Conservation (phyloP, 2,888 invertebrate species). For the Oligia fasciuncula region DNA sequence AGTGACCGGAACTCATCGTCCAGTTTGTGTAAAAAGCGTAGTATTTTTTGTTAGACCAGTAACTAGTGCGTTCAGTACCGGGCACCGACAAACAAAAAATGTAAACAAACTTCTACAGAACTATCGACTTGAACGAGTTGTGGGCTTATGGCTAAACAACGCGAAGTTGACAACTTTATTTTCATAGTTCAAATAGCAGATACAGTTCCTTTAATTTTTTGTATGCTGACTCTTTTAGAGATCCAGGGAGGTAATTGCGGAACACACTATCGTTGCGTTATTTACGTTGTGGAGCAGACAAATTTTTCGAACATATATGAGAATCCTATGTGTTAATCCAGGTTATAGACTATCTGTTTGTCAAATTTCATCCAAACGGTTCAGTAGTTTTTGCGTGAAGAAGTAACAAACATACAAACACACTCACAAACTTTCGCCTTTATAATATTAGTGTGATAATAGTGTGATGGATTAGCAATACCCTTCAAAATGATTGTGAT, state of each 20-base stretch:
- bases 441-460: too few species aligned
- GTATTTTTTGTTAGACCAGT: conserved; percentile 48
- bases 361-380: too few species aligned
- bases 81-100: conserved; percentile 55
- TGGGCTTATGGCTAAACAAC: conserved; percentile 8
- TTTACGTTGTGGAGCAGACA: background rate
- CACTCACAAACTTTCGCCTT: too few species aligned
- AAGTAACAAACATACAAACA: too few species aligned
- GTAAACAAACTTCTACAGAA: conserved; percentile 61
- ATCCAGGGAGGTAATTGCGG: background rate
- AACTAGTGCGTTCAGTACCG: conserved; percentile 56
- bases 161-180: conserved; percentile 27
- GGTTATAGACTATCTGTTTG: too few species aligned
- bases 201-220: background rate
- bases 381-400: too few species aligned
- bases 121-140: conserved; percentile 21
- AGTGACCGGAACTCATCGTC: conserved; percentile 54
- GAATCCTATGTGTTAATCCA: too few species aligned
- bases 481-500: background rate
- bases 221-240: background rate
- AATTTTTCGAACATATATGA: too few species aligned
- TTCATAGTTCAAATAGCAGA: background rate
- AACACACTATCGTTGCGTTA: background rate
- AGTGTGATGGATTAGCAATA: too few species aligned
- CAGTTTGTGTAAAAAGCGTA: conserved; percentile 49